Percentiles rank a stretch among this genome's conserved stretches.
Evolutionary conservation across 37 sponge, comb jelly and placozoan genomes (phyloP).

Genomic region (Mnemiopsis leidyi): DNA sequence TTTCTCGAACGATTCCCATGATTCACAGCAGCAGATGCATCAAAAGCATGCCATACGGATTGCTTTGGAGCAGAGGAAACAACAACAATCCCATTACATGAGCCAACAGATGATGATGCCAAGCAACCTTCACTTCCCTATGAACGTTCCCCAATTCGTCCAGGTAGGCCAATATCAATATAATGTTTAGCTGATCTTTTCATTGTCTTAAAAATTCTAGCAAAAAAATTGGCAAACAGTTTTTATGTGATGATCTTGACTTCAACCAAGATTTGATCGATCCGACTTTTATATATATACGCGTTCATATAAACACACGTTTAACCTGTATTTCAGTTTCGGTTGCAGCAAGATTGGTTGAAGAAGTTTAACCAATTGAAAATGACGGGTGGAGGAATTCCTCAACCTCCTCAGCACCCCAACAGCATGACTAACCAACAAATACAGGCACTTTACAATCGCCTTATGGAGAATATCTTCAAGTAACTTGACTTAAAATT

Average conservation of each 20-base stretch:
- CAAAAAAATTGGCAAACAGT: no score
- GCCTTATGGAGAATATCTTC: background rate
- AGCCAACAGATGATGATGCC: conserved; percentile 51
- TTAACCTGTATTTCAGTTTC: background rate
- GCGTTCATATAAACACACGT: no score
- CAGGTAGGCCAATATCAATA: background rate
- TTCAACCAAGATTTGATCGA: background rate
- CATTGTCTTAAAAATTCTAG: no score
- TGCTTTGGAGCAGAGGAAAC: conserved; percentile 47
- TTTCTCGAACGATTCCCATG: background rate
- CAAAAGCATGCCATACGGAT: conserved; percentile 46
- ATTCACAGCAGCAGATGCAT: conserved; percentile 48
- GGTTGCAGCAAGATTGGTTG: conserved; percentile 33
- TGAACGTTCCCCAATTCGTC: conserved; percentile 27
- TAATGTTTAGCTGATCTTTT: no score
- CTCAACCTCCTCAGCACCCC: background rate
- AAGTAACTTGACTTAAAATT: no score
- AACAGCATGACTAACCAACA: background rate
- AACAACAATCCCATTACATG: background rate
- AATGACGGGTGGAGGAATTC: background rate
- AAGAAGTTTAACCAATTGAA: background rate
- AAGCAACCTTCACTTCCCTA: conserved; percentile 9
- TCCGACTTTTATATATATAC: no score
- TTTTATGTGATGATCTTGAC: no score
- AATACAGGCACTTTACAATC: background rate